Conservation (phyloP, 1,140 invertebrate genomes). For the Heliconius melpomene region DNA sequence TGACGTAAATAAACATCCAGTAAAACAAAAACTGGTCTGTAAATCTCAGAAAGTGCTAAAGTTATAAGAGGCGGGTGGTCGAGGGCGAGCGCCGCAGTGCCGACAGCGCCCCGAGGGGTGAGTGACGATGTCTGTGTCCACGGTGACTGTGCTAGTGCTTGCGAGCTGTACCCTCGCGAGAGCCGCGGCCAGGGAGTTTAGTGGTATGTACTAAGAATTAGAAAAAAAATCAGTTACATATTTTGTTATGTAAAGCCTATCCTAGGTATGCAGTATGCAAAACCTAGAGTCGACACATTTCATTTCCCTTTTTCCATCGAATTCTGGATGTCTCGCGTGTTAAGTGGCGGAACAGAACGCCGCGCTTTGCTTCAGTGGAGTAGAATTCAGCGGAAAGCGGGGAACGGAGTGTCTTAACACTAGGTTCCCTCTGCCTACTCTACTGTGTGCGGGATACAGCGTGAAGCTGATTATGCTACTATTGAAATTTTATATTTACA, state of each 20-base stretch:
- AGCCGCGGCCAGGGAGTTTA: conserved; percentile 26
- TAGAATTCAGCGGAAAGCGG: too few relatives aligned
- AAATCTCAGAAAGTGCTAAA: not conserved
- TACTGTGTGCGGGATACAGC: too few relatives aligned
- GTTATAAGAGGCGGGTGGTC: conserved; percentile 21
- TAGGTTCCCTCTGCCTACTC: too few relatives aligned
- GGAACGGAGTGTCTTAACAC: too few relatives aligned
- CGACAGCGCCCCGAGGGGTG: conserved; percentile 15
- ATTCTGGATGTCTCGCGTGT: too few relatives aligned
- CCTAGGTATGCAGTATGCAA: not conserved
- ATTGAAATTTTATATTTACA: too few relatives aligned
- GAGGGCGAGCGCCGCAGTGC: not conserved
- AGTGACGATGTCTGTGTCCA: conserved; percentile 10
- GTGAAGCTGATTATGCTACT: too few relatives aligned
- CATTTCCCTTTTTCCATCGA: not conserved
- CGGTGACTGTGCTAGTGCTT: conserved; percentile 10
- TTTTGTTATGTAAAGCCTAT: too few relatives aligned
- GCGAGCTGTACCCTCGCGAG: conserved; percentile 17
- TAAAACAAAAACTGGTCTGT: not conserved
- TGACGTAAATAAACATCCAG: not conserved
- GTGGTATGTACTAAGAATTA: conserved; percentile 19
- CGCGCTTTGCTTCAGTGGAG: too few relatives aligned
- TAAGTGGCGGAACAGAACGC: too few relatives aligned
- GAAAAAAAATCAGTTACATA: not conserved
- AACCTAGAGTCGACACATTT: not conserved